Conservation (phyloP, 1,140 invertebrate genomes). For the Sarcophaga bullata region DNA sequence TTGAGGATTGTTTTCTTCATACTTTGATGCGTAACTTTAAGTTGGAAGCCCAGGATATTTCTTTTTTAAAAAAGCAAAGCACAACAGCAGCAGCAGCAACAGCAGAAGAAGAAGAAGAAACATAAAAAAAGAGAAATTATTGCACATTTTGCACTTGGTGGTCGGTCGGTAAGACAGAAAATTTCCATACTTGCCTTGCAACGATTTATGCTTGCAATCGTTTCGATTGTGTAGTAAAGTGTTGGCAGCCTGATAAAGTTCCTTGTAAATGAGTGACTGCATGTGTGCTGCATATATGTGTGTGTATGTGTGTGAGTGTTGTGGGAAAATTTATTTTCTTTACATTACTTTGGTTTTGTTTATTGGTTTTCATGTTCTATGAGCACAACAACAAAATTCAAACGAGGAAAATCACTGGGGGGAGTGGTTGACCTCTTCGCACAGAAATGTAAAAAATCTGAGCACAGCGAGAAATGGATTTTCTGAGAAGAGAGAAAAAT, state of each 20-base stretch:
- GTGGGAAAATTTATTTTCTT: constrained; percentile 1
- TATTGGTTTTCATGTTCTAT: constrained; percentile 24
- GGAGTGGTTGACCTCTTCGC: not conserved
- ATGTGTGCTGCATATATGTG: not conserved
- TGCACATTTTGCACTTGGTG: not conserved
- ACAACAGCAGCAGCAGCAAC: too few relatives aligned
- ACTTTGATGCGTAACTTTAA: constrained; percentile 21
- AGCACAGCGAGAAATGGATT: too few relatives aligned
- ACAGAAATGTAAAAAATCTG: too few relatives aligned
- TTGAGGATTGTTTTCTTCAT: not conserved
- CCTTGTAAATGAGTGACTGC: not conserved
- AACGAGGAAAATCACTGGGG: not conserved
- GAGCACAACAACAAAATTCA: not conserved
- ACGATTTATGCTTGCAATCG: too few relatives aligned
- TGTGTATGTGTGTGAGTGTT: not conserved
- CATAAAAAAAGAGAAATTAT: not conserved
- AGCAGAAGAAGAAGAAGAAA: not conserved
- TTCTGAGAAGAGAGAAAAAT: not conserved
- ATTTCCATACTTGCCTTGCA: not conserved
- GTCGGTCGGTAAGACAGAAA: not conserved
- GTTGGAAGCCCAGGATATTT: not conserved
- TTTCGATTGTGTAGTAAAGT: too few relatives aligned
- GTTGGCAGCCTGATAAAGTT: too few relatives aligned
- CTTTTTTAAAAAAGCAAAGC: too few relatives aligned
- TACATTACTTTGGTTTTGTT: constrained; percentile 24